Evolutionary conservation across 2,113 vertebrate species (phyloP).

Genomic region (Eudyptes chrysolophus): DNA sequence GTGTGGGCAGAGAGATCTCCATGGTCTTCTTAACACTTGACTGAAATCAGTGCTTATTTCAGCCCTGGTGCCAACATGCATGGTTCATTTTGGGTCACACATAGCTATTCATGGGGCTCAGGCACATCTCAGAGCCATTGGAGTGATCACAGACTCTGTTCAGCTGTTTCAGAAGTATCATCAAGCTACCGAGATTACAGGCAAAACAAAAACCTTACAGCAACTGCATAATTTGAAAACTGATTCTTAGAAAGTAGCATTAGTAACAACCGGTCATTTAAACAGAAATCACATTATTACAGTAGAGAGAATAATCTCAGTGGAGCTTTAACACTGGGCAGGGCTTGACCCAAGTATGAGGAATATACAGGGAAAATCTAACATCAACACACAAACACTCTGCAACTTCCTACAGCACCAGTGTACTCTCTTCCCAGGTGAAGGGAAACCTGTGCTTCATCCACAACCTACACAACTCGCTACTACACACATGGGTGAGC

Average conservation of each 20-base stretch:
- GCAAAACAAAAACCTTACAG: not conserved
- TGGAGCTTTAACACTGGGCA: not conserved
- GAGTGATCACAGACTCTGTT: not conserved
- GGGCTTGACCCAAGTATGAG: not conserved
- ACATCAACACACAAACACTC: not conserved
- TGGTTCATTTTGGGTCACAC: rapidly evolving
- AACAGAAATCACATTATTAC: not conserved
- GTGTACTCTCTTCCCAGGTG: not conserved
- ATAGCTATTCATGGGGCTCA: not conserved
- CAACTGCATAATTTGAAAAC: not conserved
- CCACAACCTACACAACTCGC: not conserved
- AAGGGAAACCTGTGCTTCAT: not conserved
- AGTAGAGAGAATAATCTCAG: not conserved
- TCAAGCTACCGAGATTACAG: not conserved
- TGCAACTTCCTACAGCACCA: conserved; percentile 6
- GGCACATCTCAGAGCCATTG: not conserved
- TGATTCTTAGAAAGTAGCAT: not conserved
- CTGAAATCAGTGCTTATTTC: not conserved
- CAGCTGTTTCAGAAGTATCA: not conserved
- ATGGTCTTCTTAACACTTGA: not conserved
- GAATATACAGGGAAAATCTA: conserved; percentile 38
- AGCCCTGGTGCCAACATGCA: rapidly evolving
- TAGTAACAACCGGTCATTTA: not conserved
- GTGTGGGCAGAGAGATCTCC: not conserved
- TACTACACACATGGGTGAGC: rapidly evolving